phyloP scores from a whole-genome alignment of 2,888 invertebrate species.

The Unio pictorum region DNA sequence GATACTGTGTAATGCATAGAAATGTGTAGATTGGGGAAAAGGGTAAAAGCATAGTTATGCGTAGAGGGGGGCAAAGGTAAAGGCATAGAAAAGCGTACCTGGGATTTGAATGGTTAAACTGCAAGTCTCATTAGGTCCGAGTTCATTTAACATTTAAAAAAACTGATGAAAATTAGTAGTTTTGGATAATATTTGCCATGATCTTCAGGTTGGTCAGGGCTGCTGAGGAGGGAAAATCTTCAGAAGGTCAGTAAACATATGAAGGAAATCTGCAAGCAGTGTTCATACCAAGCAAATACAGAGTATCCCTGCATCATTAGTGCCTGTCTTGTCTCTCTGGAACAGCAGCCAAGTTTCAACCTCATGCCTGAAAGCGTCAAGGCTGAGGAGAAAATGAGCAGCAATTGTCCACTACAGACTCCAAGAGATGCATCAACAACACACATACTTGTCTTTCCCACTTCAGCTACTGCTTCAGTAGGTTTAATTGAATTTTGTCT shows the following conservation, averaged over 20 bases:
- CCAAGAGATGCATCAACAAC: constrained; percentile 97
- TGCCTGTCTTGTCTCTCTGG: constrained; percentile 97
- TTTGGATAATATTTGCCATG: neutral
- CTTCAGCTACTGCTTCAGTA: constrained; percentile 75
- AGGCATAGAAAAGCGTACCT: no score
- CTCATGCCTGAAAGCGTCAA: constrained; percentile 70
- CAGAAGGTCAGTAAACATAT: constrained; percentile 88
- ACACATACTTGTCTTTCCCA: constrained; percentile 98
- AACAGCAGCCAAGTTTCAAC: constrained; percentile 89
- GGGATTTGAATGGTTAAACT: no score
- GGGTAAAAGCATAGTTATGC: no score
- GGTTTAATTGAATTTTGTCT: neutral
- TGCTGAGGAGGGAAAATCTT: constrained; percentile 92
- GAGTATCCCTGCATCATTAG: constrained; percentile 93
- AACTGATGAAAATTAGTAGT: neutral
- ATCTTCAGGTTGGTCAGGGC: constrained; percentile 87
- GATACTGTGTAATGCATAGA: no score
- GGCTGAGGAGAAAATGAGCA: constrained; percentile 66
- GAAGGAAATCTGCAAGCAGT: constrained; percentile 92
- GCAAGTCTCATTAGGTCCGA: no score
- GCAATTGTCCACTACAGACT: constrained; percentile 81
- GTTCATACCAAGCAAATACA: constrained; percentile 82
- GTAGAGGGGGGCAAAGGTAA: no score
- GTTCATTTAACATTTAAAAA: no score
- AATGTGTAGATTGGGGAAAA: no score